A percentile compares a stretch with the other conserved stretches of the same genome.
Conservation (phyloP, 2,113 vertebrate species). For the Beaufortia kweichowensis region DNA sequence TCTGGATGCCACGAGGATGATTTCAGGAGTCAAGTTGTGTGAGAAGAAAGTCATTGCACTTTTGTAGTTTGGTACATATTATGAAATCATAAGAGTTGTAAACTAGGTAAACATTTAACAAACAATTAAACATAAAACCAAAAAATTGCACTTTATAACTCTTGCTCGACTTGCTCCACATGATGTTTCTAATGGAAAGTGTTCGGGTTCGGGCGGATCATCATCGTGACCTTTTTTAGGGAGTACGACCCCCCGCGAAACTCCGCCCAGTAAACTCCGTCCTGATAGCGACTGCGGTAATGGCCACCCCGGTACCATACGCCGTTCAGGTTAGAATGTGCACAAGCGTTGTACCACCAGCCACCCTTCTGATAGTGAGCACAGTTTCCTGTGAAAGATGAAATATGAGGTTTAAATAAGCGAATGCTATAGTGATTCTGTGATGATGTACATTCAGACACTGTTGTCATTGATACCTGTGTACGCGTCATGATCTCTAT, state of each 20-base stretch:
- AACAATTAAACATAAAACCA: neutral
- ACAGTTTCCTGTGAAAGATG: constrained; percentile 76
- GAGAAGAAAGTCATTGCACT: constrained; percentile 5
- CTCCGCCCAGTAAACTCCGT: constrained; percentile 86
- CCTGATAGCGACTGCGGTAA: constrained; percentile 84
- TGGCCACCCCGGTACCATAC: constrained; percentile 87
- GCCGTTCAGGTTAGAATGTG: constrained; percentile 86
- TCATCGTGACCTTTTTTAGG: constrained; percentile 86
- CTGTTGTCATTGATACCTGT: constrained; percentile 71
- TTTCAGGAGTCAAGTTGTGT: neutral
- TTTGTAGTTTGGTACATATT: neutral
- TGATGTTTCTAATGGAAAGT: constrained; percentile 79
- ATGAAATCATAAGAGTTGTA: neutral
- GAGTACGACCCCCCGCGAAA: constrained; percentile 86
- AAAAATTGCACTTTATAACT: constrained; percentile 15
- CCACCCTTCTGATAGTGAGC: constrained; percentile 88
- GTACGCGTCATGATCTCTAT: constrained; percentile 83
- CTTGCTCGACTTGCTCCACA: neutral
- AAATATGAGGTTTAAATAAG: neutral
- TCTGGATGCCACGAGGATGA: neutral
- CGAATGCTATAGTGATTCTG: no score
- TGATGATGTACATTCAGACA: neutral
- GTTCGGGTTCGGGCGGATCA: constrained; percentile 88
- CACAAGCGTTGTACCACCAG: constrained; percentile 88
- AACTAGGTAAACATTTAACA: neutral